Conservation (phyloP, 1,140 invertebrate species). For the Lysiphlebus fabarum region DNA sequence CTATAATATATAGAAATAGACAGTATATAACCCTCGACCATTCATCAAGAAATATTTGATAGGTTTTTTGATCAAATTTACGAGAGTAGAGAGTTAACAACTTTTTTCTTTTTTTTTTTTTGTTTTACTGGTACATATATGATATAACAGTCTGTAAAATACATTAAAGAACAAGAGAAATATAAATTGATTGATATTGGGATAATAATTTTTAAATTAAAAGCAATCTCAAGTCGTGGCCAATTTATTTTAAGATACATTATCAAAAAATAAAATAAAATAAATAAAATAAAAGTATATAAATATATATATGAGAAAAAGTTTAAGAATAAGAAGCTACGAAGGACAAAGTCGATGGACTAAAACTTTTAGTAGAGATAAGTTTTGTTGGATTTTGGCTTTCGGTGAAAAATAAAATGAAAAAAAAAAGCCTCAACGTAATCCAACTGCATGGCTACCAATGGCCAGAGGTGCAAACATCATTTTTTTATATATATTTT, state of each 20-base stretch:
- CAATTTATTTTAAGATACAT: conserved; percentile 6
- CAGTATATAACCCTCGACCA: conserved; percentile 21
- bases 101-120: too few relatives aligned
- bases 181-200: conserved; percentile 12
- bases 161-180: background rate
- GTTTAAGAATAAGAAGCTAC: background rate
- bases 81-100: conserved; percentile 23
- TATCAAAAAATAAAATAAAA: background rate
- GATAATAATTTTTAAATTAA: conserved; percentile 22
- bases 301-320: background rate
- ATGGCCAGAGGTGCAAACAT: conserved; percentile 11
- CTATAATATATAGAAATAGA: too few relatives aligned
- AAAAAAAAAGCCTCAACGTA: conserved; percentile 8
- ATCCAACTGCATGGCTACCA: conserved; percentile 19
- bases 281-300: conserved; percentile 10
- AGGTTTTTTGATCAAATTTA: conserved; percentile 31
- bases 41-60: conserved; percentile 29
- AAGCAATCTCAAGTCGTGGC: conserved; percentile 12
- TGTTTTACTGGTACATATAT: conserved; percentile 11
- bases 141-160: conserved; percentile 3
- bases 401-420: too few relatives aligned
- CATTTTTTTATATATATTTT: background rate
- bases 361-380: background rate
- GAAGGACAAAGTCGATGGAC: conserved; percentile 9
- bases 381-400: background rate